These are phyloP conservation scores for Poecilus cupreus DNA, from an alignment of 2,888 invertebrate genomes.

Conservation along the genomic window DNA sequence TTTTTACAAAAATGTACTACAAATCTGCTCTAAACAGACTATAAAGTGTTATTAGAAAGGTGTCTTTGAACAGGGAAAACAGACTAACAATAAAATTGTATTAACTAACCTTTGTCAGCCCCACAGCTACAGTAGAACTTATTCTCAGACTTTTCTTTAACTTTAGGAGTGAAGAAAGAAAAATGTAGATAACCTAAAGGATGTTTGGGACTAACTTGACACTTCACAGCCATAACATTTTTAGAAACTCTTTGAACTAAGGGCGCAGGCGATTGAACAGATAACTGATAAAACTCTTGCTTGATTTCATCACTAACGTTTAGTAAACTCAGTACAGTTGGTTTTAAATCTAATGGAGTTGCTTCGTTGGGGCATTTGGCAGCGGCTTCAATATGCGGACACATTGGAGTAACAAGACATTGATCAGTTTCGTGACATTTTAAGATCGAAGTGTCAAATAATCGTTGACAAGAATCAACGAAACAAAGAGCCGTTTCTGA, in stretches of 20 bases:
- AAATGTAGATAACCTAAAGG: constrained; percentile 83
- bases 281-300: constrained; percentile 77
- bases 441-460: constrained; percentile 75
- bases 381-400: constrained; percentile 80
- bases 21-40: no score
- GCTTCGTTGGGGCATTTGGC: constrained; percentile 78
- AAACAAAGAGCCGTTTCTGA: constrained; percentile 74
- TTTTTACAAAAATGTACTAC: no score
- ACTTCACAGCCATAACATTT: constrained; percentile 82
- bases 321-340: constrained; percentile 77
- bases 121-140: constrained; percentile 77
- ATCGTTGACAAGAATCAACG: constrained; percentile 76
- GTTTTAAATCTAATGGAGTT: constrained; percentile 77
- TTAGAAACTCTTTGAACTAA: constrained; percentile 83
- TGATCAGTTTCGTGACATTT: constrained; percentile 74
- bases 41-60: no score
- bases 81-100: background rate
- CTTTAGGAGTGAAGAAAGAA: constrained; percentile 75
- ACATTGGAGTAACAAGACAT: constrained; percentile 66
- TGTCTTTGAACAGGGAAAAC: no score
- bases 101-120: constrained; percentile 72
- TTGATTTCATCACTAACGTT: constrained; percentile 78
- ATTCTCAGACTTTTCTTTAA: constrained; percentile 73
- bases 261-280: constrained; percentile 77
- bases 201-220: constrained; percentile 79